A percentile compares a stretch with the other conserved stretches of the same genome.
These are phyloP conservation scores for Adrianichthys oophorus DNA, from an alignment of 2,797 vertebrate genomes.

Conservation along the genomic window DNA sequence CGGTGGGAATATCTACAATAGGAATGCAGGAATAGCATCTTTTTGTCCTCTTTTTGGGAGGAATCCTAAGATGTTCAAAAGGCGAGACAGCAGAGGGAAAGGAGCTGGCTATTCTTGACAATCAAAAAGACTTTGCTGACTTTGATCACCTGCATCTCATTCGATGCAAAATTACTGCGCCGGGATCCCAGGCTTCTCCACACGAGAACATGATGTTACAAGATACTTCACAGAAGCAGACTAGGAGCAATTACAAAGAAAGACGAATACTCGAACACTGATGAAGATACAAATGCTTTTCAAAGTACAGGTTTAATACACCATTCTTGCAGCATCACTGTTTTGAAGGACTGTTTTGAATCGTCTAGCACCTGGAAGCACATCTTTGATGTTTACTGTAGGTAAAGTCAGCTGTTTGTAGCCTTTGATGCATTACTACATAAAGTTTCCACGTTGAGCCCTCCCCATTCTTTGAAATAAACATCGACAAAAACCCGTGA, in stretches of 20 bases:
- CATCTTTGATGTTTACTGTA: conserved; percentile 26
- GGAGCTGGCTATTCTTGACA: conserved; percentile 69
- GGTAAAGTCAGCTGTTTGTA: conserved; percentile 44
- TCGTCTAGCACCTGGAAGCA: conserved; percentile 16
- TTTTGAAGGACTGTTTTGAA: conserved; percentile 5
- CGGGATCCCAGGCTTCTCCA: conserved; percentile 64
- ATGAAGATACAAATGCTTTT: conserved; percentile 8
- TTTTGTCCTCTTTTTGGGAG: conserved; percentile 46
- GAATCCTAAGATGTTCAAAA: conserved; percentile 79
- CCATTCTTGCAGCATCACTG: neutral
- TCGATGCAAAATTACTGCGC: conserved; percentile 70
- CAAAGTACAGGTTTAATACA: neutral
- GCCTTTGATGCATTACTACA: conserved; percentile 48
- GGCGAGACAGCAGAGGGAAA: conserved; percentile 66
- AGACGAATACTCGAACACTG: conserved; percentile 17
- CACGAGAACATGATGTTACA: conserved; percentile 71
- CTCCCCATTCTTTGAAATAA: conserved; percentile 45
- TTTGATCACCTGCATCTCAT: conserved; percentile 81
- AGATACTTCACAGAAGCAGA: conserved; percentile 73
- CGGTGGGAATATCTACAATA: conserved; percentile 71
- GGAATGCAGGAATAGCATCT: conserved; percentile 67
- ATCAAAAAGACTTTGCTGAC: conserved; percentile 79
- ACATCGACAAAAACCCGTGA: conserved; percentile 65
- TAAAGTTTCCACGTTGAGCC: conserved; percentile 28
- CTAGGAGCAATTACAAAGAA: no score